phyloP scores from a whole-genome alignment of 1,140 invertebrate species.

The Linepithema humile region DNA sequence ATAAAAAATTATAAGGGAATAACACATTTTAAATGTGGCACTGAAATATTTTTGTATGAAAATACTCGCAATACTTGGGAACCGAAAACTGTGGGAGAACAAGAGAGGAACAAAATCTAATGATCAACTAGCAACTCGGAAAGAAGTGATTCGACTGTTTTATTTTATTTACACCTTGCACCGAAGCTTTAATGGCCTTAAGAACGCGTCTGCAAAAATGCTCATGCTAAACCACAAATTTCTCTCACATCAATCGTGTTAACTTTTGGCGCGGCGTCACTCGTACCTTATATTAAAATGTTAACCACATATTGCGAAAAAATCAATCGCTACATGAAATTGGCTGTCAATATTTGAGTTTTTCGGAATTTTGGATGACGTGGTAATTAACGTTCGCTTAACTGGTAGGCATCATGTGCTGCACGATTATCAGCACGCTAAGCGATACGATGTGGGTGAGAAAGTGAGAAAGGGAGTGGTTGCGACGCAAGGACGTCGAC shows the following conservation, averaged over 20 bases:
- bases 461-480: slow-evolving; percentile 33
- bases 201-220: too few species aligned
- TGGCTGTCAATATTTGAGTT: slow-evolving; percentile 3
- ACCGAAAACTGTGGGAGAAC: too few species aligned
- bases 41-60: too few species aligned
- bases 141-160: too few species aligned
- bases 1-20: too few species aligned
- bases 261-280: slow-evolving; percentile 5
- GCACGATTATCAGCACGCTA: not conserved
- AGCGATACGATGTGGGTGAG: not conserved
- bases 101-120: too few species aligned
- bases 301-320: slow-evolving; percentile 28
- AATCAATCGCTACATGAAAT: slow-evolving; percentile 15
- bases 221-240: slow-evolving; percentile 3
- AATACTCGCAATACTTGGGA: too few species aligned
- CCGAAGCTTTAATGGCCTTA: too few species aligned
- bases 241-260: not conserved
- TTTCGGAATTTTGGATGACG: slow-evolving; percentile 1
- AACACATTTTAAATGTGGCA: too few species aligned
- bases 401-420: not conserved
- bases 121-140: too few species aligned
- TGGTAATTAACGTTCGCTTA: not conserved
- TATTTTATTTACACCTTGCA: too few species aligned
- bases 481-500: slow-evolving; percentile 27
- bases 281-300: not conserved